phyloP scores from a whole-genome alignment of 2,888 invertebrate genomes.

The Mallateleia sp. region DNA sequence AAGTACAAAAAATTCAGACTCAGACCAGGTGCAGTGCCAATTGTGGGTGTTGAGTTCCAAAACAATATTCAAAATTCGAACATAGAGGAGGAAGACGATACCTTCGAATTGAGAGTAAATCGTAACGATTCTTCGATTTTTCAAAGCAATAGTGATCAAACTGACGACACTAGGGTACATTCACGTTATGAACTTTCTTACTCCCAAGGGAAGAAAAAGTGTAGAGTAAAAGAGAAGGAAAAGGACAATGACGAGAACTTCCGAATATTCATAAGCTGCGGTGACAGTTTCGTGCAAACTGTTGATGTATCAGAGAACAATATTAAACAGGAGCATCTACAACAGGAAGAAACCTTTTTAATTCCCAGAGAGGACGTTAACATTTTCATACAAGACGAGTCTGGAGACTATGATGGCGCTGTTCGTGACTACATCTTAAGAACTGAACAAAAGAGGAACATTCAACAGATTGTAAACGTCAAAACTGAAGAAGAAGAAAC shows the following conservation, averaged over 20 bases:
- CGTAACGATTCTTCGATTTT: conserved; percentile 44
- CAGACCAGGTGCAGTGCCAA: conserved; percentile 86
- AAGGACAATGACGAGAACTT: conserved; percentile 8
- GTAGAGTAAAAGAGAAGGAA: conserved; percentile 57
- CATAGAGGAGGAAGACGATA: conserved; percentile 42
- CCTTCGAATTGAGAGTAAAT: conserved; percentile 61
- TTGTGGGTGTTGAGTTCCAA: conserved; percentile 59
- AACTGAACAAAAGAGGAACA: conserved; percentile 60
- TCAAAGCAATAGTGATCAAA: conserved; percentile 26
- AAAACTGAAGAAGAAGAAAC: conserved; percentile 29
- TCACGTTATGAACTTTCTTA: conserved; percentile 63
- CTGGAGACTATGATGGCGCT: conserved; percentile 56
- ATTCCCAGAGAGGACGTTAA: conserved; percentile 53
- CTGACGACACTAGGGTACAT: conserved; percentile 25
- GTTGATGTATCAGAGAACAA: not conserved
- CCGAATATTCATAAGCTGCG: conserved; percentile 21
- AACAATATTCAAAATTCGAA: conserved; percentile 55
- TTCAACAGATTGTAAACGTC: too few species aligned
- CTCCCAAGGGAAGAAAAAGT: conserved; percentile 67
- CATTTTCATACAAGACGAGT: conserved; percentile 59
- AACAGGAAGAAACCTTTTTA: conserved; percentile 51
- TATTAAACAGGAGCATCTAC: conserved; percentile 14
- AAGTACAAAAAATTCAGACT: conserved; percentile 87
- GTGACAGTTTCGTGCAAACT: conserved; percentile 5
- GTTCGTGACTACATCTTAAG: conserved; percentile 70